Evolutionary conservation across 2,797 vertebrate genomes (phyloP), one percentile per base, ranked within the genome.

Genomic region (Pangasius sanitwongsei): DNA sequence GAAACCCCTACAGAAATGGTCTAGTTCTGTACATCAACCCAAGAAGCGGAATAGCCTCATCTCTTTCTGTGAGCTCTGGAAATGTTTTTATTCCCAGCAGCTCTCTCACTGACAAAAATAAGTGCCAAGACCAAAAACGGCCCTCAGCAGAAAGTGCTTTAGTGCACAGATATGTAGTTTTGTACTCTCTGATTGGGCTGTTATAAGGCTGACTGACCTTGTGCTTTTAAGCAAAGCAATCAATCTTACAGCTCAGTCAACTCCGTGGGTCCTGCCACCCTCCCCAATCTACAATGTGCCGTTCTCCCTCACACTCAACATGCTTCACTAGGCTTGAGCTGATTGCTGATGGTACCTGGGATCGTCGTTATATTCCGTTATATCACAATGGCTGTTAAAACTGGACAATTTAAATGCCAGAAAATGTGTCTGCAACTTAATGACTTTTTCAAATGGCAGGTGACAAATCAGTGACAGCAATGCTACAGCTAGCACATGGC

Each of bases 141-240:
- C 78, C 80, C 41, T 41, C 4, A 41, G 61, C 57, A 61, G 11
- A 61, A 82, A 88, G 72, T 55, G 83, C 84, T 31, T 31, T 67
- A 78, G 82, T 53, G 82, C 44, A 65, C 53, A 74, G 55, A 77
- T 55, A 20, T 81, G 34, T 44, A 41, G 74, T 69, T 78, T 65
- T 23, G 61, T 55, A 23, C 61, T 81, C n/a, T 67, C 34, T 18
- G 28, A 57, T 8, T 48, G 31, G 37, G 63, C 63, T 50, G 82
- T 25, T 50, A 28, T 18, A 65, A 63, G 69, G 83, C 70, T 84
- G 57, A 61, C 63, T 81, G 84, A 48, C 77, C 61, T 41, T 74
- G 84, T 61, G 65, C 84, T 69, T 28, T 41, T 44, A 72, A 72
- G 84, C 63, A 81, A 37, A 61, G 88, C 75, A 82, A 69, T 89